These are phyloP conservation scores for Nephila pilipes DNA, from an alignment of 1,140 invertebrate species.

Conservation along the genomic window DNA sequence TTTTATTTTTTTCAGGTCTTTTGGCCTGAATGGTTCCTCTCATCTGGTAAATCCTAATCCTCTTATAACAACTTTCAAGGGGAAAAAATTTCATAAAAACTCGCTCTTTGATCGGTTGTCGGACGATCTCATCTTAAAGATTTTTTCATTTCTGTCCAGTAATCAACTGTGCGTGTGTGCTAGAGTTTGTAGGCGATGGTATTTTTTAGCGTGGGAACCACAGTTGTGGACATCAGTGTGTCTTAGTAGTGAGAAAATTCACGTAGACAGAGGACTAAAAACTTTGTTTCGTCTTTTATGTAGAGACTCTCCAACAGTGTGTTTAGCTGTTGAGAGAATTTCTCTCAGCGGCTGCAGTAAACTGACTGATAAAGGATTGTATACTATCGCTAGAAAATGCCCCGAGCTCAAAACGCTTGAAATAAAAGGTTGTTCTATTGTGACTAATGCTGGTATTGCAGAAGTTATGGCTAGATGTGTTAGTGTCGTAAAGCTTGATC, in stretches of 20 bases:
- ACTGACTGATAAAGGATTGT: conserved; percentile 88
- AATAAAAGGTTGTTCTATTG: conserved; percentile 86
- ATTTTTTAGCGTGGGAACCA: conserved; percentile 90
- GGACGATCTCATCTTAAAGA: conserved; percentile 84
- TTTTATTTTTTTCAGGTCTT: conserved; percentile 48
- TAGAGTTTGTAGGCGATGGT: conserved; percentile 90
- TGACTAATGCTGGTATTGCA: conserved; percentile 87
- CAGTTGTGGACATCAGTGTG: conserved; percentile 88
- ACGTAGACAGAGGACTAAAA: conserved; percentile 87
- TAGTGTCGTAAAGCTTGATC: conserved; percentile 88
- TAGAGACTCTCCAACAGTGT: conserved; percentile 82
- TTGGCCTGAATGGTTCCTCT: background rate
- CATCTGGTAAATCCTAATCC: conserved; percentile 41
- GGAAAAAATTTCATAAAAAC: conserved; percentile 78
- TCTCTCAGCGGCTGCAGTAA: conserved; percentile 87
- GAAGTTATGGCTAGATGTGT: conserved; percentile 86
- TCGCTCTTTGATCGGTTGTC: conserved; percentile 82
- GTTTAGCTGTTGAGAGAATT: conserved; percentile 85
- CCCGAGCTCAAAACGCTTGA: conserved; percentile 88
- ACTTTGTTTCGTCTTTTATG: conserved; percentile 82
- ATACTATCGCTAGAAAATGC: conserved; percentile 86
- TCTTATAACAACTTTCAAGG: conserved; percentile 77
- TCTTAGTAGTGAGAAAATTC: conserved; percentile 85
- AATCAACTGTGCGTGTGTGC: conserved; percentile 90
- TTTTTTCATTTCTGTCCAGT: conserved; percentile 88